These are phyloP conservation scores for Ammodytes dubius DNA, from an alignment of 2,113 vertebrate genomes.

Conservation along the genomic window DNA sequence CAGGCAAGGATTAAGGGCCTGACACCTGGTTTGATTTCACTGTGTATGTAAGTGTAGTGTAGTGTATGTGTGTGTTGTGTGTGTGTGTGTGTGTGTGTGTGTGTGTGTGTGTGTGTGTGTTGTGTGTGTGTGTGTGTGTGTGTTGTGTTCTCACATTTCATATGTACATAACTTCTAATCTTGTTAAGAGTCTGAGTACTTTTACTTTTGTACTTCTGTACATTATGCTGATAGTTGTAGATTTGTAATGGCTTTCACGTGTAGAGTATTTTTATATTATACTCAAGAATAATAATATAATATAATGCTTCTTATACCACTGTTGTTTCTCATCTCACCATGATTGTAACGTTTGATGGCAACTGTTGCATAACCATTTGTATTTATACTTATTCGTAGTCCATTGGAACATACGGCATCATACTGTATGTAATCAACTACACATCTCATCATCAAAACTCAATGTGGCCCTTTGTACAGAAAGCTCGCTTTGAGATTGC, in stretches of 20 bases:
- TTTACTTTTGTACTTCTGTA: neutral
- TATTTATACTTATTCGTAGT: neutral
- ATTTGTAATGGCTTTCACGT: neutral
- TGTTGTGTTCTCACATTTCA: neutral
- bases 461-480: conserved; percentile 33
- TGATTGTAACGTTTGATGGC: neutral
- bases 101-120: conserved; percentile 4
- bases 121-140: conserved; percentile 1
- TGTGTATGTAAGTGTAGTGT: neutral
- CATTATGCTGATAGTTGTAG: neutral
- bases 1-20: conserved; percentile 51
- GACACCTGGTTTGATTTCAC: conserved; percentile 55
- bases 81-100: neutral
- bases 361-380: neutral
- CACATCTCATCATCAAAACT: conserved; percentile 58
- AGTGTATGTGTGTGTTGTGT: neutral
- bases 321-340: neutral
- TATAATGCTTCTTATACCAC: neutral
- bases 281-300: neutral
- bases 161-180: neutral
- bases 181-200: neutral
- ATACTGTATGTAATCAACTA: conserved; percentile 22
- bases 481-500: conserved; percentile 15
- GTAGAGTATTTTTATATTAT: neutral
- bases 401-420: conserved; percentile 12